Conservation (phyloP, 2,113 vertebrate species). For the Daboia siamensis region DNA sequence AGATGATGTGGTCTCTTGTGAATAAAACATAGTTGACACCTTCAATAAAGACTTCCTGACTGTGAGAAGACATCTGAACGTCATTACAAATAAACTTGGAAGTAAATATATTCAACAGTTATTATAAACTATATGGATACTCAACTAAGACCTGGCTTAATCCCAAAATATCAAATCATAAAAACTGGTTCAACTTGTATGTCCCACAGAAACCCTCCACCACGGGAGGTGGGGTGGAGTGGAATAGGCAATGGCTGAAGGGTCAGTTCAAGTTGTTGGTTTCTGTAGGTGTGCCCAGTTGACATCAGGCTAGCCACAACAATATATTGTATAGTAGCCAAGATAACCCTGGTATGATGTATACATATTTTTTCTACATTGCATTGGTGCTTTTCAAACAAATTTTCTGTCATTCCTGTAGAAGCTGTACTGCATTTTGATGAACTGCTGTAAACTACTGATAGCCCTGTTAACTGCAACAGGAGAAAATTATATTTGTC, state of each 20-base stretch:
- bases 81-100: background rate
- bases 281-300: background rate
- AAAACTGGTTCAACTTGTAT: background rate
- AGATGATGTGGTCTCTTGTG: background rate
- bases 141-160: background rate
- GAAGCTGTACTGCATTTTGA: background rate
- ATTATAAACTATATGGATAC: background rate
- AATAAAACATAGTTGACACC: background rate
- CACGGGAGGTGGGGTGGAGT: background rate
- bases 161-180: background rate
- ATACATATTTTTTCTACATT: background rate
- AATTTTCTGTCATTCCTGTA: background rate
- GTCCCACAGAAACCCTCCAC: background rate
- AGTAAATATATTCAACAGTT: background rate
- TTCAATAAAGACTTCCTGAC: background rate
- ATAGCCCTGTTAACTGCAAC: background rate
- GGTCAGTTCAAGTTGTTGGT: background rate
- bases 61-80: background rate
- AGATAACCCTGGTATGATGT: background rate
- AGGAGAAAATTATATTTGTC: background rate
- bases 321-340: background rate
- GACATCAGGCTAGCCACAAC: background rate
- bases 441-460: background rate
- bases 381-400: background rate
- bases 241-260: background rate